These are phyloP conservation scores for Drosophila ironensis DNA, from an alignment of 1,140 invertebrate genomes.

Conservation along the genomic window DNA sequence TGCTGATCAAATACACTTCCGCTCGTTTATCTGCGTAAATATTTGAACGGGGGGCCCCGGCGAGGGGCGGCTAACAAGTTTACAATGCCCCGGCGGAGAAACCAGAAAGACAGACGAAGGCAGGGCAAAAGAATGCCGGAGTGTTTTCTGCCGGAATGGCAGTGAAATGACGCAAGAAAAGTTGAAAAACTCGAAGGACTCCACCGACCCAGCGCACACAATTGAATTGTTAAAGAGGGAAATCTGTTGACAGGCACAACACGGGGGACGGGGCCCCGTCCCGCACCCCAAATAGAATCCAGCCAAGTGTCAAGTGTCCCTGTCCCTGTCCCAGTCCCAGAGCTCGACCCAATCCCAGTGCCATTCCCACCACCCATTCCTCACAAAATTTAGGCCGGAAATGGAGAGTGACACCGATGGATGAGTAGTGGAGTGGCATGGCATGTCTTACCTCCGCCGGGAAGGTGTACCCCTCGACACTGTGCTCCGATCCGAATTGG, in stretches of 20 bases:
- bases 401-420: constrained; percentile 38
- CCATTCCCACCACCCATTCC: constrained; percentile 25
- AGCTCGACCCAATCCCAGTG: constrained; percentile 1
- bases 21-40: constrained; percentile 79
- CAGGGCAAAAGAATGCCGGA: constrained; percentile 2
- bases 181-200: constrained; percentile 32
- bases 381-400: constrained; percentile 11
- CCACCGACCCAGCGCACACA: constrained; percentile 30
- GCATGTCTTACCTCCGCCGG: constrained; percentile 93
- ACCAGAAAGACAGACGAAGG: neutral
- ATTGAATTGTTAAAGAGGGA: constrained; percentile 68
- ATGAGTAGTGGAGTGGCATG: too few species aligned
- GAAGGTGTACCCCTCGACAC: constrained; percentile 94
- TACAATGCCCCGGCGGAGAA: constrained; percentile 27
- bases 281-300: constrained; percentile 32
- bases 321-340: neutral
- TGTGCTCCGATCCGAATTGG: constrained; percentile 94
- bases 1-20: constrained; percentile 73
- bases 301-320: constrained; percentile 41
- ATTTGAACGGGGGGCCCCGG: constrained; percentile 46
- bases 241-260: constrained; percentile 48
- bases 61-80: constrained; percentile 49
- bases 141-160: constrained; percentile 19
- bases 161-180: constrained; percentile 52
- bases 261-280: too few species aligned